Evolutionary conservation across 2,888 invertebrate species (phyloP), one percentile per base, ranked within the genome.

Genomic region (Entomobrya multifasciata): DNA sequence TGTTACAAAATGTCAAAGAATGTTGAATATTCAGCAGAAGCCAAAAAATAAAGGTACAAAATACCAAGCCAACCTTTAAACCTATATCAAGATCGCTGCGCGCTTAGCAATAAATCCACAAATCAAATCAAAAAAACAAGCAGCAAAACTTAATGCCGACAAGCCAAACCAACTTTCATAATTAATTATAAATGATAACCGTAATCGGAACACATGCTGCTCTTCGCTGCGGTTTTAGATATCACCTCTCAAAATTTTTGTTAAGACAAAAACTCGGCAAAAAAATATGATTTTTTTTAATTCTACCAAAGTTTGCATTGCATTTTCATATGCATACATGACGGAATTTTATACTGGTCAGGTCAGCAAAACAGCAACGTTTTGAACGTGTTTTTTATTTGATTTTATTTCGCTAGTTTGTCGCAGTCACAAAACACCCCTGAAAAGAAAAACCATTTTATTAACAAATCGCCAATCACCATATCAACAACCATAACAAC

Each of bases 131-230:
- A 65, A 49, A 65, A 65, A 49, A 65, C 65, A 65, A 79, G 36
- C 30, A 55, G 55, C 65, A 80, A 36, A 36, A n/a, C n/a, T 8
- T 36, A 8, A 36, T 36, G 65, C 78, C 78, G 60, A 78, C 78
- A 60, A n/a, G n/a, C n/a, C n/a, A n/a, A n/a, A 44, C 62, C 17
- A 60, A n/a, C 62, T 44, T 41, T 80, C 80, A 70, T 52, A 80
- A 80, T 80, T 80, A 80, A 80, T 80, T 80, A 70, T 47, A 41
- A 67, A 22, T 80, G 80, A 80, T 80, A 80, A 80, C 52, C 62
- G 80, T 80, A 80, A 80, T 80, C 80, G 70, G 80, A 25, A 80
- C 80, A 70, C 80, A 80, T 80, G 80, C 36, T 36, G 36, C 8
- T 36, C 4, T 4, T 8, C 8, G 36, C 36, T 36, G 36, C 57